A percentile compares a stretch with the other conserved stretches of the same genome.
Evolutionary conservation across 1,140 invertebrate genomes (phyloP).

Genomic region (Paramacrobiotus metropolitanus): DNA sequence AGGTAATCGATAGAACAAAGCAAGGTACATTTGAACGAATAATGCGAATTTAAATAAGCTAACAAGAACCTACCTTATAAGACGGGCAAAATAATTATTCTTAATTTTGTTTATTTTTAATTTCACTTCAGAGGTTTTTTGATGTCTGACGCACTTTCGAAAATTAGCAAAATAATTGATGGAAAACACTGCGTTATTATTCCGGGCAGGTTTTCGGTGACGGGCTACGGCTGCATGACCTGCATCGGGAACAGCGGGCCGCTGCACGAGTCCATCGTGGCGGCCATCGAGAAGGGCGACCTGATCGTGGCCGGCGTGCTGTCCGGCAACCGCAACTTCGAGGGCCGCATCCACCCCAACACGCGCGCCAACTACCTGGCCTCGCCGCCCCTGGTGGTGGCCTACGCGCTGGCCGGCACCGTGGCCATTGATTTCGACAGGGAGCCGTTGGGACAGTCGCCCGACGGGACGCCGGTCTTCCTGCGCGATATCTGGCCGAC

Average conservation of each 20-base stretch:
- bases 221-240: constrained; percentile 95
- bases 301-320: constrained; percentile 79
- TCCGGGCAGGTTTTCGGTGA: constrained; percentile 60
- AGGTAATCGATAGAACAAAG: too few relatives aligned
- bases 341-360: constrained; percentile 84
- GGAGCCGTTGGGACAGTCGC: constrained; percentile 46
- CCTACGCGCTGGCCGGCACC: constrained; percentile 79
- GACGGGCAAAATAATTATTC: neutral
- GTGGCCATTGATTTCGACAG: constrained; percentile 83
- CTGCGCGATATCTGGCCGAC: constrained; percentile 85
- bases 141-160: too few relatives aligned
- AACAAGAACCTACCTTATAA: too few relatives aligned
- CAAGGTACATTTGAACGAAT: too few relatives aligned
- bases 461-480: constrained; percentile 48
- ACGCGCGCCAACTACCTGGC: constrained; percentile 89
- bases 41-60: too few relatives aligned
- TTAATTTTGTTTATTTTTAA: too few relatives aligned
- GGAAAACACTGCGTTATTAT: too few relatives aligned
- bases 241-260: constrained; percentile 95
- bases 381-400: constrained; percentile 78
- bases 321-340: constrained; percentile 90
- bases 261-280: constrained; percentile 61
- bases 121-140: too few relatives aligned
- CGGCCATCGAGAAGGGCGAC: constrained; percentile 82
- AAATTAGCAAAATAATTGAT: too few relatives aligned